Evolutionary conservation across 2,113 vertebrate species (phyloP), one percentile per base, ranked within the genome.

Genomic region (Pristiophorus japonicus): DNA sequence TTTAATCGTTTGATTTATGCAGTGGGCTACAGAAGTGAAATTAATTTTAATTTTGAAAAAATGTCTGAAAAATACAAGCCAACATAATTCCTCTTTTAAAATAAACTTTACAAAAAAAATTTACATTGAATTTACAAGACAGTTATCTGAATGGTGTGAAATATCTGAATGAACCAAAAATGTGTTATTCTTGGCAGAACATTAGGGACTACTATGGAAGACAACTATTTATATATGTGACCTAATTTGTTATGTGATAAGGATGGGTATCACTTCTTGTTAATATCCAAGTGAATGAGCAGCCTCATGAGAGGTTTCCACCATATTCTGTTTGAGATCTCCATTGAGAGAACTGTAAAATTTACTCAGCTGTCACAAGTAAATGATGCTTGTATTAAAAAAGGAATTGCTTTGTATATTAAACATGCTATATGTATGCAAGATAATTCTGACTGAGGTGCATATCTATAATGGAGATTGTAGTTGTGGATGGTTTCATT

Each of bases 311-410:
- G 91, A 93, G 42, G 65, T 24, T 70, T 94, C 65, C 20, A 47
- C 63, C 42, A 14, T 27, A 27, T 94, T 94, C 65, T 70, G 65
- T 94, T 88, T 42, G 63, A 94, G 65, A 94, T 92, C 63, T 67
- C 92, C 62, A 94, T 45, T 67, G 92, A 94, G 65, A 70, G 42
- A 67, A 94, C 92, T 94, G 63, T 94, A 70, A 94, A 94, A 67
- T 47, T 42, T 94, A 70, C 92, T 94, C 65, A 94, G 92, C 92
- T 94, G 65, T 94, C 92, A 47, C 65, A 45, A 94, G 63, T 47
- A 94, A 94, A 94, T 94, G 92, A 94, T 94, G 92, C 92, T 94
- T 45, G 93, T 27, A 94, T 94, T 94, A 93, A 73, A 70, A 94
- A 94, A 70, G 92, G 66, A 94, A 94, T 70, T 92, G 65, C 87